phyloP scores from a whole-genome alignment of 2,797 vertebrate genomes.

The Salarias fasciatus region DNA sequence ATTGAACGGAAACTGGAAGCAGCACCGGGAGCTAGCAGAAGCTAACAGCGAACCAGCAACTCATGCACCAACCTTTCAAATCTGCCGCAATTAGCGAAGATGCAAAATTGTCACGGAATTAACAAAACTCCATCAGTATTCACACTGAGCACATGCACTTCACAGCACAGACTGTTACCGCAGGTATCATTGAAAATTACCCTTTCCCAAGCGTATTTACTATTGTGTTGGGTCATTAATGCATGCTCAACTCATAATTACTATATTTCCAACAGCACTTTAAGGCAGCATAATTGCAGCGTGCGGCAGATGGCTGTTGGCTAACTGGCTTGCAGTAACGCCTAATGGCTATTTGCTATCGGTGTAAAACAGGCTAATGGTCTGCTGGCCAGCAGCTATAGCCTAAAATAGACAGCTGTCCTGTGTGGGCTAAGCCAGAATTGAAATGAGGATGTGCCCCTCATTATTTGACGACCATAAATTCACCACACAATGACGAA shows the following conservation, averaged over 20 bases:
- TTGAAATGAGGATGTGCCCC: slow-evolving; percentile 52
- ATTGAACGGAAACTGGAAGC: slow-evolving; percentile 38
- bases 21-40: slow-evolving; percentile 23
- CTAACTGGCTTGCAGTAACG: slow-evolving; percentile 70
- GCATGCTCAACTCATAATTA: slow-evolving; percentile 70
- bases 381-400: slow-evolving; percentile 69
- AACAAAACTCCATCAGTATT: slow-evolving; percentile 27
- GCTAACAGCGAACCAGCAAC: slow-evolving; percentile 50
- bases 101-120: too few relatives aligned
- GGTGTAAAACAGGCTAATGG: slow-evolving; percentile 78
- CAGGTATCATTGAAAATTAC: slow-evolving; percentile 49
- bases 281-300: slow-evolving; percentile 66
- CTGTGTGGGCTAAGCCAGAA: slow-evolving; percentile 59
- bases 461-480: slow-evolving; percentile 62
- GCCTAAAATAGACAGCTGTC: slow-evolving; percentile 77
- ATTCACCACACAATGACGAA: slow-evolving; percentile 5
- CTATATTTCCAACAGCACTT: slow-evolving; percentile 72
- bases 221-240: slow-evolving; percentile 65
- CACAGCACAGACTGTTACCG: slow-evolving; percentile 33
- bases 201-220: slow-evolving; percentile 45
- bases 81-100: too few relatives aligned
- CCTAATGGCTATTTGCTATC: slow-evolving; percentile 78
- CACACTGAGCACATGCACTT: slow-evolving; percentile 8
- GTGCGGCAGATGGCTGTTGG: slow-evolving; percentile 71
- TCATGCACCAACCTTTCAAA: slow-evolving; percentile 16